Base-by-base conservation (phyloP, 2,888 invertebrate species). In the Linyphia triangularis region DNA sequence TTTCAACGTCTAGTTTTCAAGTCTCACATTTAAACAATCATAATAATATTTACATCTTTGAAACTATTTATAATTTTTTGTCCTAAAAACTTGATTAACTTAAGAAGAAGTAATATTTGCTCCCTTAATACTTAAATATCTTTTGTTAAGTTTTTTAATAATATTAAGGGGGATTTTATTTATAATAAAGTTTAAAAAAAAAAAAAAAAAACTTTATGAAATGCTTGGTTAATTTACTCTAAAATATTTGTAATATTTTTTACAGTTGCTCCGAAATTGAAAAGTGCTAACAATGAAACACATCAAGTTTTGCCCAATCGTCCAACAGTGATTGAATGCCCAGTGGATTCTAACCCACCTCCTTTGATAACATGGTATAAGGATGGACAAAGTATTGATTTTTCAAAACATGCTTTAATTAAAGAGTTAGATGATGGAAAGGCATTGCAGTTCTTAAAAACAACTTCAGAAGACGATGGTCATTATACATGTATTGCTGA, bases 301-400 rank as follows among this genome's bases (percentile, higher is more conserved):
- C 73, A 72, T 22, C 59, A 84, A 57, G 72, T 84, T 13, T 37
- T 83, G 28, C 77, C 84, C 24, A 88, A 90, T 82, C 88, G 88
- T 9, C 85, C 90, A 7, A 59, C 90, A 2, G 37, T 63, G 1
- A 69, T 90, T 33, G 89, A 90, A 70, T 90, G 90, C 43, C 37
- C 28, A 13, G 73, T 85, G 4, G 78, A 77, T 26, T 88, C 69
- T 91, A 90, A 91, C 61, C 92, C 92, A 9, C 61, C 90, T 9
- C 92, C 92, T 37, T 89, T 85, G 7, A 91, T 92, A 26, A 91
- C 91, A 6, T 92, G 92, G 92, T 90, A 92, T 13, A 91, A 91
- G 67, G 92, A 91, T 90, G 89, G 79, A 4, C 72, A 78, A 37
- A 40, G 24, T n/a, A 84, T 89, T 28, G 24, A 84, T 61, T 78